Base-by-base conservation (phyloP, 1,140 invertebrate genomes). In the Daktulosphaira vitifoliae region DNA sequence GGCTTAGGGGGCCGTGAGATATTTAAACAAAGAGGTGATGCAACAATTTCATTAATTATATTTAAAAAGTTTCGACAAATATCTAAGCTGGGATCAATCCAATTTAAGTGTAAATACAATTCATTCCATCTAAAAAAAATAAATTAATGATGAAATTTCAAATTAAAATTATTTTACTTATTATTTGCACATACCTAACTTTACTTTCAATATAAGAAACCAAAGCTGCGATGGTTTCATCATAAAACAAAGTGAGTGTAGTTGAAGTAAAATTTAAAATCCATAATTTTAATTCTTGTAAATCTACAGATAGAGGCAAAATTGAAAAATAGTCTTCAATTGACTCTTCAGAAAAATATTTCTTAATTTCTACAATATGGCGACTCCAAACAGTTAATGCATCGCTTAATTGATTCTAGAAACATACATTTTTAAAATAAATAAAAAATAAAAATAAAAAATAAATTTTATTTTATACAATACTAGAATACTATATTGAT, bases 381-480 rank as follows among this genome's bases (percentile, higher is more conserved):
- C 56, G 56, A 48, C 42, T 62, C 56, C 56, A 62, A 46, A 62
- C 56, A 33, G 25, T 62, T 48, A 62, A 62, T 18, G 42, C 56
- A 33, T 48, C 25, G 46, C 23, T 33, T 46, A 62, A 48, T 9
- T 48, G 42, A 33, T 62, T 62, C 56, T 62, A 44, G 1, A 44
- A 26, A 52, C 11, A 33, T n/a, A n/a, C n/a, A n/a, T n/a, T n/a
- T n/a, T n/a, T n/a, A n/a, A n/a, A n/a, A n/a, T n/a, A n/a, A n/a
- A n/a, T n/a, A n/a, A n/a, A n/a, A n/a, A n/a, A n/a, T n/a, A n/a
- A n/a, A n/a, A n/a, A n/a, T n/a, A n/a, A n/a, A n/a, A n/a, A n/a
- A n/a, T n/a, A n/a, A n/a, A n/a, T n/a, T n/a, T n/a, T n/a, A n/a
- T n/a, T n/a, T n/a, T n/a, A n/a, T n/a, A n/a, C n/a, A n/a, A n/a